A percentile compares a stretch with the other conserved stretches of the same genome.
These are phyloP conservation scores for Pogonomyrmex barbatus DNA, from an alignment of 1,140 invertebrate genomes.

Conservation along the genomic window DNA sequence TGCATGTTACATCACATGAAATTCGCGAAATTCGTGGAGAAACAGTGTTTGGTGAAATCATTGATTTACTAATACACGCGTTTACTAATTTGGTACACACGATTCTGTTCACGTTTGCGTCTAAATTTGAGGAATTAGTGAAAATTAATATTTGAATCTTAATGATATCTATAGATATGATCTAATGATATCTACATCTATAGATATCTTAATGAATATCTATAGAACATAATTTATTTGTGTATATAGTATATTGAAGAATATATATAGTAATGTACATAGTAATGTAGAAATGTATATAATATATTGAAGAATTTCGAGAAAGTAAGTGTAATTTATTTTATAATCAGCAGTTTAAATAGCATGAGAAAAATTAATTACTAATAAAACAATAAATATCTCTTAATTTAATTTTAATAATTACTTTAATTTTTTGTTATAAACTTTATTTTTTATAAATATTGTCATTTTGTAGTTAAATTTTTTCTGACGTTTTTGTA, in stretches of 20 bases:
- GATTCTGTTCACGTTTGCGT: neutral
- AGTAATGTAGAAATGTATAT: neutral
- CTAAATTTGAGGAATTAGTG: constrained; percentile 27
- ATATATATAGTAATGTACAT: too few species aligned
- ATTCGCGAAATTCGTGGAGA: constrained; percentile 35
- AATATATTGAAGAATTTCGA: neutral
- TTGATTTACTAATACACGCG: constrained; percentile 21
- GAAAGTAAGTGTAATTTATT: neutral
- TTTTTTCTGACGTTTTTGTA: neutral
- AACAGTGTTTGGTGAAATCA: constrained; percentile 13
- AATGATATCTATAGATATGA: neutral
- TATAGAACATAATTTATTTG: neutral
- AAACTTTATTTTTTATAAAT: neutral
- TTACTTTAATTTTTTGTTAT: neutral
- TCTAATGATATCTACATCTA: too few species aligned
- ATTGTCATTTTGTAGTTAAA: neutral
- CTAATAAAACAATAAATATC: neutral
- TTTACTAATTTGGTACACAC: constrained; percentile 23
- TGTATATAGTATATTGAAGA: too few species aligned
- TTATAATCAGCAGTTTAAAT: constrained; percentile 11
- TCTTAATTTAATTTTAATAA: constrained; percentile 8
- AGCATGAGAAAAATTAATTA: neutral
- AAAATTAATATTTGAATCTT: neutral
- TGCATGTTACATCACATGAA: constrained; percentile 35
- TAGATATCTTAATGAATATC: too few species aligned